Base-by-base conservation (phyloP, 2,888 invertebrate species). In the Drosophila nigricruria region DNA sequence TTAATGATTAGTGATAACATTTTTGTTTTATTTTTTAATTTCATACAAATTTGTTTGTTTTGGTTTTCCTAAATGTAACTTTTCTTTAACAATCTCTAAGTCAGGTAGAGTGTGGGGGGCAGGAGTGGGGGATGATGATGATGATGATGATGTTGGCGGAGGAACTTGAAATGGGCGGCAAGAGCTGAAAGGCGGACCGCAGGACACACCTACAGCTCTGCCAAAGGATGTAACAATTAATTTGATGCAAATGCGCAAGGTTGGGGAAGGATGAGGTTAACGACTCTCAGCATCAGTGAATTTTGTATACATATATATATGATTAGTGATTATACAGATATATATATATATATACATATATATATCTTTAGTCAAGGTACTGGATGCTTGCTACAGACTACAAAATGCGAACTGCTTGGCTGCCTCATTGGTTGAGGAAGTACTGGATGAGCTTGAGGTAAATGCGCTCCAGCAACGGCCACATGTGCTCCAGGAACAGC, bases 401-500 rank as follows among this genome's bases (percentile, higher is more conserved):
- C 52, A 32, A 9, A 52, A 18, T 32, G 34, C 30, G 32, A 20
- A 6, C 52, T 52, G 23, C 34, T 18, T n/a, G 42, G 32, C 18
- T 25, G 36, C 20, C 47, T 90, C 74, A 91, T 57, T 89, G 81
- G 65, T 89, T 65, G 73, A 90, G 52, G 79, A 88, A 85, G 64
- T 91, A 89, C 64, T 87, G 77, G 52, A 91, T 50, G 18, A 91
- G 76, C 77, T 89, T 90, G 27, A 82, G 72, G 77, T 91, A 91
- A 66, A 91, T 80, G 73, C 88, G 90, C 60, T 89, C 86, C 66
- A 91, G 65, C 78, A 91, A 68, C 49, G 91, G 91, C 91, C 90
- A 91, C 73, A 91, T 81, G 65, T 89, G 83, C 58, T 91, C 90
- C 54, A 77, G 60, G 23, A 90, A 70, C 63, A 88, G 82, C 66